A percentile compares a stretch with the other conserved stretches of the same genome.
Conservation (phyloP, 2,888 invertebrate genomes). For the Agrochola macilenta region DNA sequence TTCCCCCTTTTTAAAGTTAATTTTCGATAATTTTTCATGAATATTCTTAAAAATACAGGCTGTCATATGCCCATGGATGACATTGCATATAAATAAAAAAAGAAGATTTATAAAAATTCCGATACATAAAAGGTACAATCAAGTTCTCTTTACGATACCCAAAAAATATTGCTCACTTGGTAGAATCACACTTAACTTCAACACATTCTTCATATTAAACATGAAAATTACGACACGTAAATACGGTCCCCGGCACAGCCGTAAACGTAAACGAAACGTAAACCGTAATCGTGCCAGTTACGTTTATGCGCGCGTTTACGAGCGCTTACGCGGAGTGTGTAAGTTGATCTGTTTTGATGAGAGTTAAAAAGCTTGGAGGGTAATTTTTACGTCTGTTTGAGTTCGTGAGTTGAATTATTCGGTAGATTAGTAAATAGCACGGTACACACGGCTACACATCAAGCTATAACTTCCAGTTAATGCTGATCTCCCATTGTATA, state of each 20-base stretch:
- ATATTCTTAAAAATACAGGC: too few species aligned
- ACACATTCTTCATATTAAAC: slow-evolving; percentile 55
- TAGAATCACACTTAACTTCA: slow-evolving; percentile 36
- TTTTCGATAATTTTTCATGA: too few species aligned
- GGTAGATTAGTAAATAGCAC: slow-evolving; percentile 1
- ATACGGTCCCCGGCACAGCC: slow-evolving; percentile 67
- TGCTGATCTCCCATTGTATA: too few species aligned
- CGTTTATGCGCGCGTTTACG: slow-evolving; percentile 74
- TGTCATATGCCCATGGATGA: too few species aligned
- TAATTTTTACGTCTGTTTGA: slow-evolving; percentile 40
- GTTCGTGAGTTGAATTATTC: slow-evolving; percentile 31
- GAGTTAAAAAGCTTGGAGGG: slow-evolving; percentile 43
- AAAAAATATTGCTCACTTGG: slow-evolving; percentile 26
- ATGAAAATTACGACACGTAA: slow-evolving; percentile 69
- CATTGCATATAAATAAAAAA: too few species aligned
- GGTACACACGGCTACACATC: too few species aligned
- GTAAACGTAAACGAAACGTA: slow-evolving; percentile 76
- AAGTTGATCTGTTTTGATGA: slow-evolving; percentile 60
- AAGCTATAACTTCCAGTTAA: too few species aligned
- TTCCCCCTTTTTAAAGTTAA: too few species aligned
- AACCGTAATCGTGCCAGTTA: slow-evolving; percentile 72
- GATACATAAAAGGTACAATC: background rate
- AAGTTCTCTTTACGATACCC: slow-evolving; percentile 11
- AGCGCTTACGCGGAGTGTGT: slow-evolving; percentile 65
- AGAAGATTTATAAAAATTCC: background rate